phyloP scores from a whole-genome alignment of 2,888 invertebrate genomes.

The Operophtera brumata region DNA sequence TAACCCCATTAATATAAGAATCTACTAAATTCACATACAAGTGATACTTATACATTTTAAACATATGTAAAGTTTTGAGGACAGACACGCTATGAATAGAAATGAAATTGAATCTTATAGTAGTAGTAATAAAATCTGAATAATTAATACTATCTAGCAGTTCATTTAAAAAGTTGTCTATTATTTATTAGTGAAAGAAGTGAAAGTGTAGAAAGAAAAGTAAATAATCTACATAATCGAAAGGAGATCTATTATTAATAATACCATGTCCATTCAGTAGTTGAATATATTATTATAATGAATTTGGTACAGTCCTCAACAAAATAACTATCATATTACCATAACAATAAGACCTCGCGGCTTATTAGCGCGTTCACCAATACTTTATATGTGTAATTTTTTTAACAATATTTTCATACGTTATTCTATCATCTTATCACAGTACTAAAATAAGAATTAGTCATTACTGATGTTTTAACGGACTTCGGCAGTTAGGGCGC shows the following conservation, averaged over 20 bases:
- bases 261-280: neutral
- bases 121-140: neutral
- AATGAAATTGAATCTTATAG: too few species aligned
- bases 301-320: neutral
- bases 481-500: too few species aligned
- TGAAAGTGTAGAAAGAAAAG: constrained; percentile 18
- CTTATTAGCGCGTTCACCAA: neutral
- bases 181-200: constrained; percentile 12
- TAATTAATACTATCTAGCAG: neutral
- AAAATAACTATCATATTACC: neutral
- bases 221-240: constrained; percentile 21
- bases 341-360: neutral
- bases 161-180: neutral
- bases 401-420: too few species aligned
- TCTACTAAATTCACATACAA: too few species aligned
- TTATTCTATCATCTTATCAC: too few species aligned
- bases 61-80: too few species aligned
- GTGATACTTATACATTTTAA: too few species aligned
- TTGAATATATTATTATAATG: neutral
- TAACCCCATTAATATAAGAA: too few species aligned
- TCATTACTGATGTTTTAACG: too few species aligned
- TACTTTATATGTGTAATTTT: too few species aligned
- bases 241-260: constrained; percentile 7
- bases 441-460: too few species aligned
- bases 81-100: too few species aligned